These are phyloP conservation scores for Halictus rubicundus DNA, from an alignment of 1,140 invertebrate species.

Conservation along the genomic window DNA sequence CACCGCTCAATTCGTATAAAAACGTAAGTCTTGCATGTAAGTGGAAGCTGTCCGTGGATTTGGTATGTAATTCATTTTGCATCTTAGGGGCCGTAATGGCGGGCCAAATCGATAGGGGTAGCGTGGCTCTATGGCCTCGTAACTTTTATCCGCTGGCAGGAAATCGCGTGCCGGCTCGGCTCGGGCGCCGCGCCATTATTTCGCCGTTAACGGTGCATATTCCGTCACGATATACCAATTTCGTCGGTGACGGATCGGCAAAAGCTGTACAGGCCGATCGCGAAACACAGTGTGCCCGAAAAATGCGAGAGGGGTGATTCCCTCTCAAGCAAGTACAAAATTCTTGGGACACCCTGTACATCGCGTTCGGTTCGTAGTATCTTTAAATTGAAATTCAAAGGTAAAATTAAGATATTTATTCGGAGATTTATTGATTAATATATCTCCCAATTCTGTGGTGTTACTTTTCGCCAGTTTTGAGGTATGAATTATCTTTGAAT, in stretches of 20 bases:
- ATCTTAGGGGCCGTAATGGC: constrained; percentile 1
- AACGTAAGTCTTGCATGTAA: too few relatives aligned
- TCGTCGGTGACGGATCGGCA: neutral
- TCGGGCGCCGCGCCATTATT: neutral
- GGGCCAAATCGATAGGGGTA: constrained; percentile 13
- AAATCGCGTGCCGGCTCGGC: neutral
- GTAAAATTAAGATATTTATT: too few relatives aligned
- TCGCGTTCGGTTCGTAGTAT: too few relatives aligned
- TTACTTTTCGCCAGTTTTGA: too few relatives aligned
- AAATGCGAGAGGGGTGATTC: too few relatives aligned
- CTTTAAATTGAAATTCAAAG: too few relatives aligned
- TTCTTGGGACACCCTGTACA: too few relatives aligned
- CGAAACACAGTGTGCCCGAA: neutral
- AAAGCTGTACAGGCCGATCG: neutral
- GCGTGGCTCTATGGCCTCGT: neutral
- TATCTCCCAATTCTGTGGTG: too few relatives aligned
- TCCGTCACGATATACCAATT: neutral
- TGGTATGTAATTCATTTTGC: constrained; percentile 18
- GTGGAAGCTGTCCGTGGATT: neutral
- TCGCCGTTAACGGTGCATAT: neutral
- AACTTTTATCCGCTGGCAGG: neutral
- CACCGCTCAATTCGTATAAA: too few relatives aligned
- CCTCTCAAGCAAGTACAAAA: too few relatives aligned
- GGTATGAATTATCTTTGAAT: too few relatives aligned
- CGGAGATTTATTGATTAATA: too few relatives aligned